phyloP scores from a whole-genome alignment of 2,888 invertebrate species.

The Lordiphosa fenestrarum region DNA sequence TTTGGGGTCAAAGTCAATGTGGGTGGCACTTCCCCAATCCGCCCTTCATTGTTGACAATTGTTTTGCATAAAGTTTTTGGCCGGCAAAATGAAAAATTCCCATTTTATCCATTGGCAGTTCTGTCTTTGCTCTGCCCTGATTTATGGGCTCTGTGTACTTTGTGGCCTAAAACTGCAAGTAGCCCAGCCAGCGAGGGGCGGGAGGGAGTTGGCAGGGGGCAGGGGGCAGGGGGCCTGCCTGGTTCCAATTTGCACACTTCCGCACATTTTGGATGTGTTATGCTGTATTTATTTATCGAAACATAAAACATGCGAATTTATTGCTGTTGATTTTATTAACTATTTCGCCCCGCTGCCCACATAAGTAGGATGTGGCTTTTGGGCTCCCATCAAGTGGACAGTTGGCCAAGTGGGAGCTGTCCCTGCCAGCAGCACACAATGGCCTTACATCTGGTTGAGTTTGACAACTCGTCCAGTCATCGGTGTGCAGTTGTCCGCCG shows the following conservation, averaged over 20 bases:
- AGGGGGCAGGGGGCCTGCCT: not conserved
- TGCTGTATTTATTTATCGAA: constrained; percentile 34
- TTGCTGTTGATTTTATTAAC: constrained; percentile 71
- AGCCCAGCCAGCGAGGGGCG: too few species aligned
- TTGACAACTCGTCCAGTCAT: too few species aligned
- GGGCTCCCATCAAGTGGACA: not conserved
- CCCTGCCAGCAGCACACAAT: too few species aligned
- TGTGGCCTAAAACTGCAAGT: constrained; percentile 12
- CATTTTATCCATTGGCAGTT: constrained; percentile 45
- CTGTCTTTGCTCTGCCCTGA: constrained; percentile 60
- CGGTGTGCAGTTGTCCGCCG: too few species aligned
- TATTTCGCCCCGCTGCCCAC: constrained; percentile 38
- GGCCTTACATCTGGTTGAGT: too few species aligned
- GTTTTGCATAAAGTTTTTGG: constrained; percentile 49
- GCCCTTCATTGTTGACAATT: constrained; percentile 48
- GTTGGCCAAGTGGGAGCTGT: too few species aligned
- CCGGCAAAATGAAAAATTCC: constrained; percentile 52
- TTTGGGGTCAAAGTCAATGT: constrained; percentile 22
- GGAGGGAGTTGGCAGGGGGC: not conserved
- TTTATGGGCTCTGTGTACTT: constrained; percentile 42
- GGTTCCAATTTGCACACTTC: constrained; percentile 11
- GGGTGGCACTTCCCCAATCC: constrained; percentile 4
- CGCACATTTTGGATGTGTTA: constrained; percentile 5
- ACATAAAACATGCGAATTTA: constrained; percentile 69
- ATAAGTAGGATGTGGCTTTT: constrained; percentile 50